These are phyloP conservation scores for Prostheceraeus crozeri DNA, from an alignment of 2,888 invertebrate species.

Conservation along the genomic window DNA sequence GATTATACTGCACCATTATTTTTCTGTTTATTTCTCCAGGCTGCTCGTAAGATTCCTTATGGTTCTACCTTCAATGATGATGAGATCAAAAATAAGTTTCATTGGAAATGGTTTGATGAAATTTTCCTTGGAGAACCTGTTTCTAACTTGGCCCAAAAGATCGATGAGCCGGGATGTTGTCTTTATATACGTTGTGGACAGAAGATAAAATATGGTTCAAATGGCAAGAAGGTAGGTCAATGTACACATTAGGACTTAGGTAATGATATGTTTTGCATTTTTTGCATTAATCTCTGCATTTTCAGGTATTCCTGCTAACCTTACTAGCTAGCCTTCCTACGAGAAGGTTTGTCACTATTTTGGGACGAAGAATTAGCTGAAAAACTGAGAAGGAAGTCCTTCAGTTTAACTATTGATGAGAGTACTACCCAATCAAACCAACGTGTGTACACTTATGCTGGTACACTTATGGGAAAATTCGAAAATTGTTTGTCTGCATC, in stretches of 20 bases:
- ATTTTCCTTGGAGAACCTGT: neutral
- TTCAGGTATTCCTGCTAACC: too few species aligned
- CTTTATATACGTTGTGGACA: neutral
- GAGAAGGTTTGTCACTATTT: neutral
- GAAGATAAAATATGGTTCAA: neutral
- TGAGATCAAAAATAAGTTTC: neutral
- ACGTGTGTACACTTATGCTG: neutral
- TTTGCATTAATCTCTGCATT: too few species aligned
- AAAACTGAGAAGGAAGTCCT: neutral
- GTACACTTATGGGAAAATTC: neutral
- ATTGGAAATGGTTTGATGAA: slow-evolving; percentile 4
- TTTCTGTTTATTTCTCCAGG: too few species aligned
- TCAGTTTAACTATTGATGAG: slow-evolving; percentile 14
- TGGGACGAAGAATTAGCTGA: slow-evolving; percentile 11
- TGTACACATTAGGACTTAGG: too few species aligned
- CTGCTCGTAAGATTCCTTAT: too few species aligned
- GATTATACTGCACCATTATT: too few species aligned
- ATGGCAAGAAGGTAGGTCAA: too few species aligned
- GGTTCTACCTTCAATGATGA: too few species aligned
- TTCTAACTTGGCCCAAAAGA: neutral
- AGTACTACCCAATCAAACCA: slow-evolving; percentile 11
- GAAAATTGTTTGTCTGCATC: slow-evolving; percentile 4
- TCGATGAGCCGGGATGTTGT: neutral
- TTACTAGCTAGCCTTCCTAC: too few species aligned
- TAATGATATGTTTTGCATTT: too few species aligned